Percentiles rank a stretch among this genome's conserved stretches.
These are phyloP conservation scores for Tryphoninae sp. DNA, from an alignment of 2,888 invertebrate species.

Conservation along the genomic window DNA sequence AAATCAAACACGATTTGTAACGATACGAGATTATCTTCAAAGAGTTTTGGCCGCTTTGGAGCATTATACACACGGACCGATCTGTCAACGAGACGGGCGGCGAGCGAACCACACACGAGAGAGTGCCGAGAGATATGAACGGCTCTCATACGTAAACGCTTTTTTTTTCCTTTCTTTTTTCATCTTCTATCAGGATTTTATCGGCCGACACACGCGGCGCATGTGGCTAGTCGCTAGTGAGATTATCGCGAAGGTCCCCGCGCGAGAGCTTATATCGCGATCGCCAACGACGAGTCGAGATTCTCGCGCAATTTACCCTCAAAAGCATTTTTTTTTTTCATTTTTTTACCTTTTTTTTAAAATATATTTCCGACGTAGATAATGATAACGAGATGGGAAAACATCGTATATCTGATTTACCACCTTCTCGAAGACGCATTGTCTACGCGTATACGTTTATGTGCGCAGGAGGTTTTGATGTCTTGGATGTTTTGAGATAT, in stretches of 20 bases:
- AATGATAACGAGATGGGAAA: constrained; percentile 25
- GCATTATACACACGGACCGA: constrained; percentile 18
- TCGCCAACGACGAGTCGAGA: neutral
- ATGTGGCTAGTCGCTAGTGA: constrained; percentile 7
- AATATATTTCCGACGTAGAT: neutral
- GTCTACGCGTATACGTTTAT: neutral
- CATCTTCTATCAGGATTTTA: constrained; percentile 42
- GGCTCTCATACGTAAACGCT: constrained; percentile 8
- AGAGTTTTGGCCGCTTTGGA: constrained; percentile 71
- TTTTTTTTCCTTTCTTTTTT: constrained; percentile 28
- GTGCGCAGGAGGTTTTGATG: neutral
- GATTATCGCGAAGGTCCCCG: constrained; percentile 35
- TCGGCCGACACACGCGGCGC: constrained; percentile 36
- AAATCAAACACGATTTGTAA: constrained; percentile 75
- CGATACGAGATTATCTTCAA: constrained; percentile 76
- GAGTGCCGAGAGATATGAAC: constrained; percentile 45
- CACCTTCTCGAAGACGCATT: neutral
- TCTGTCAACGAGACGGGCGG: constrained; percentile 50
- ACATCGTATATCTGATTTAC: constrained; percentile 21
- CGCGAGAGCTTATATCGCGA: constrained; percentile 23
- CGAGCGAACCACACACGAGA: constrained; percentile 27
- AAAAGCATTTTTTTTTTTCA: neutral
- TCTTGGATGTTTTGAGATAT: neutral
- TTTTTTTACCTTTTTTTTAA: neutral
- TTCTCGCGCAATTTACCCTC: constrained; percentile 26